phyloP scores from a whole-genome alignment of 2,113 vertebrate genomes.

The Bubo bubo region DNA sequence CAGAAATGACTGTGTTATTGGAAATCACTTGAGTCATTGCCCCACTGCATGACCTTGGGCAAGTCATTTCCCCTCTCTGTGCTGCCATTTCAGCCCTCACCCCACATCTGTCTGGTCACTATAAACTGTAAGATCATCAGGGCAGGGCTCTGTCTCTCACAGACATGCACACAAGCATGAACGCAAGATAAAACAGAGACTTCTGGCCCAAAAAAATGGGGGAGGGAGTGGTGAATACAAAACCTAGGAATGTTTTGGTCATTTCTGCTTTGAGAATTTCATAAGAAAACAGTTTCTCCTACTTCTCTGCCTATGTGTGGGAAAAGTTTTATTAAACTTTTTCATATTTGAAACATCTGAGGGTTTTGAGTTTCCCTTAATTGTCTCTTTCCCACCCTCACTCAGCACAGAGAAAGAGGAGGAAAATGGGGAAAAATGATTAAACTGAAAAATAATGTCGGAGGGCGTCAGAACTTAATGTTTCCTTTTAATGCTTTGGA shows the following conservation, averaged over 20 bases:
- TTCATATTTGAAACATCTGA: constrained; percentile 54
- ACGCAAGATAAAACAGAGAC: neutral
- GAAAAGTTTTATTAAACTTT: constrained; percentile 46
- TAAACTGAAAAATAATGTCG: constrained; percentile 43
- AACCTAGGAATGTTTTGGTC: constrained; percentile 14
- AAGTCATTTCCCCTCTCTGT: constrained; percentile 37
- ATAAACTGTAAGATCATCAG: neutral
- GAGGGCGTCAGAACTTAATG: constrained; percentile 46
- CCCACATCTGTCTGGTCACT: neutral
- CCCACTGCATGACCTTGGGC: neutral
- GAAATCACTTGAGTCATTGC: constrained; percentile 33
- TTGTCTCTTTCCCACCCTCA: constrained; percentile 56
- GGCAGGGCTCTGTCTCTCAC: constrained; percentile 2
- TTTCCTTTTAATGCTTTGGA: constrained; percentile 61
- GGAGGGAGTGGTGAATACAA: constrained; percentile 33
- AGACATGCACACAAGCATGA: neutral
- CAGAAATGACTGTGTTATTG: neutral
- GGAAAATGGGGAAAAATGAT: constrained; percentile 44
- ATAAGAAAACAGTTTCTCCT: constrained; percentile 12
- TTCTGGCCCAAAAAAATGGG: neutral
- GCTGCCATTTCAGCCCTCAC: neutral
- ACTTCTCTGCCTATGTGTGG: neutral
- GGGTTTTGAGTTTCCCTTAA: constrained; percentile 59
- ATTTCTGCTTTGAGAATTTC: neutral
- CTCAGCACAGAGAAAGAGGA: constrained; percentile 30